Percentiles rank a stretch among this genome's conserved stretches.
These are phyloP conservation scores for Amphimallon solstitiale DNA, from an alignment of 2,888 invertebrate species.

Conservation along the genomic window DNA sequence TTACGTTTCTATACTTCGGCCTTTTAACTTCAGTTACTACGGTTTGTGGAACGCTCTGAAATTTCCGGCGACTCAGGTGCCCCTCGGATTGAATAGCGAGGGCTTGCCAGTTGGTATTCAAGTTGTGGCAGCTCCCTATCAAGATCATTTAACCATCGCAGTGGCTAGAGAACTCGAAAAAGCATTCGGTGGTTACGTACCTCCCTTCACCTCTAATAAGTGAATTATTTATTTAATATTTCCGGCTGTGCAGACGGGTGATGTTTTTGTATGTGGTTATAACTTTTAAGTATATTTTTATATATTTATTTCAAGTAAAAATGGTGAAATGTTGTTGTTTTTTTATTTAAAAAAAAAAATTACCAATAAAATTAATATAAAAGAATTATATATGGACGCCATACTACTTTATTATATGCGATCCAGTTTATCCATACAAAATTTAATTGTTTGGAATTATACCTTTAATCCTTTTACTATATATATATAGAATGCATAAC, in stretches of 20 bases:
- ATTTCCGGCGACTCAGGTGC: slow-evolving; percentile 86
- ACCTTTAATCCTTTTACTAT: too few relatives aligned
- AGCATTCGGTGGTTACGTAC: slow-evolving; percentile 77
- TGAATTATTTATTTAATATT: background rate
- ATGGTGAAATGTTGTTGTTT: background rate
- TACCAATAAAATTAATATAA: too few relatives aligned
- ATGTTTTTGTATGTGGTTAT: background rate
- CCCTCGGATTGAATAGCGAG: slow-evolving; percentile 75
- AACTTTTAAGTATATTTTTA: too few relatives aligned
- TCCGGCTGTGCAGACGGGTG: background rate
- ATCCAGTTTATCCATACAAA: too few relatives aligned
- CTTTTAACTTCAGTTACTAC: slow-evolving; percentile 88
- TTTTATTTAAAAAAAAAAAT: background rate
- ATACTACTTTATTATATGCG: too few relatives aligned
- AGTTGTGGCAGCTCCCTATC: slow-evolving; percentile 75
- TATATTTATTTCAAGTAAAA: too few relatives aligned
- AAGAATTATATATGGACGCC: too few relatives aligned
- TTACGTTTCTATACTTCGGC: slow-evolving; percentile 78
- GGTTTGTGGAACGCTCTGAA: slow-evolving; percentile 85
- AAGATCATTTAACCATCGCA: slow-evolving; percentile 78
- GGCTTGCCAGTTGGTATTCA: slow-evolving; percentile 86
- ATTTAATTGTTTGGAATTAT: too few relatives aligned
- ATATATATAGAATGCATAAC: too few relatives aligned
- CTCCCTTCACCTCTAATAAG: slow-evolving; percentile 62
- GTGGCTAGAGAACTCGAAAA: slow-evolving; percentile 77